A percentile compares a stretch with the other conserved stretches of the same genome.
phyloP scores from a whole-genome alignment of 2,888 invertebrate genomes.

The Cactoblastis cactorum region DNA sequence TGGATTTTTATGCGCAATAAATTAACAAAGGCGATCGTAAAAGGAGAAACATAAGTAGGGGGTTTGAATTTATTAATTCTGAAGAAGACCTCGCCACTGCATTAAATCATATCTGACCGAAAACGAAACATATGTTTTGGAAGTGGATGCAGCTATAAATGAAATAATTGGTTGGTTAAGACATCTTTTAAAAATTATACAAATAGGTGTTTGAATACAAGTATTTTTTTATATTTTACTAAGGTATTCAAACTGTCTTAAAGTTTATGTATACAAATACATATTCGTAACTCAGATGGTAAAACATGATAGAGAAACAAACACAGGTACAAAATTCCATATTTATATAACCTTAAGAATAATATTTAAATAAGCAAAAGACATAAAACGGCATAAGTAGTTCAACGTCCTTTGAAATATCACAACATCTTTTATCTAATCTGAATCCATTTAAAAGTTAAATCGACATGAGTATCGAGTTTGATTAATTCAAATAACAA shows the following conservation, averaged over 20 bases:
- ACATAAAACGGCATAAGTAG: neutral
- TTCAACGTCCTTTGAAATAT: neutral
- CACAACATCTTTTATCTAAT: neutral
- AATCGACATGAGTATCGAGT: neutral
- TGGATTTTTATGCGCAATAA: slow-evolving; percentile 13
- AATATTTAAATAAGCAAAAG: neutral
- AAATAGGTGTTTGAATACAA: too few species aligned
- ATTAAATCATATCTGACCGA: slow-evolving; percentile 75
- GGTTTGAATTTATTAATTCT: slow-evolving; percentile 66
- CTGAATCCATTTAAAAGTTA: neutral
- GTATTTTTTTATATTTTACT: too few species aligned
- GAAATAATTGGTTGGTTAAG: slow-evolving; percentile 35
- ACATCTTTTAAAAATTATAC: slow-evolving; percentile 17
- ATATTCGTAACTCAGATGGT: too few species aligned
- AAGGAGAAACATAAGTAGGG: slow-evolving; percentile 33
- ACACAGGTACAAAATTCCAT: too few species aligned
- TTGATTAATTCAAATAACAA: slow-evolving; percentile 5
- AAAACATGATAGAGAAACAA: too few species aligned
- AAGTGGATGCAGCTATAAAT: slow-evolving; percentile 47
- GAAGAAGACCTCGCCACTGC: slow-evolving; percentile 67
- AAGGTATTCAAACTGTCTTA: too few species aligned
- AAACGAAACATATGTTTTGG: slow-evolving; percentile 56
- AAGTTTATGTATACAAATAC: too few species aligned
- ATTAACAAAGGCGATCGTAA: slow-evolving; percentile 14
- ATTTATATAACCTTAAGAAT: too few species aligned